phyloP scores from a whole-genome alignment of 2,797 vertebrate genomes.

The Agapornis canus region DNA sequence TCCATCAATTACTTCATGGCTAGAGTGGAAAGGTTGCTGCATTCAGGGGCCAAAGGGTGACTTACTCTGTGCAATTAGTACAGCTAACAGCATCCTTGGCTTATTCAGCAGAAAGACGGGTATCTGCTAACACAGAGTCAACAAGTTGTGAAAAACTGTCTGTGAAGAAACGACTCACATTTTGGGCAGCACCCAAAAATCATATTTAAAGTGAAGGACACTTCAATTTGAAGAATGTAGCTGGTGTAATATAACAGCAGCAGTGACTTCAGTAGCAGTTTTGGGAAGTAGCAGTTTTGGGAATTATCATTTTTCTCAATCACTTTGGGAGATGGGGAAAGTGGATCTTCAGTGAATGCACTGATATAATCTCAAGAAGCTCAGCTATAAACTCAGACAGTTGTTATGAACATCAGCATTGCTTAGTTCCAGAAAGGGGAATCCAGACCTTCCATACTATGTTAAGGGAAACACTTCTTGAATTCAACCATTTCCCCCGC shows the following conservation, averaged over 20 bases:
- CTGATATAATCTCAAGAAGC: background rate
- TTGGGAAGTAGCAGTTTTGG: background rate
- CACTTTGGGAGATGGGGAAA: background rate
- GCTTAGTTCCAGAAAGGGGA: background rate
- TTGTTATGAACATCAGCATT: background rate
- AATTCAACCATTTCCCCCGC: background rate
- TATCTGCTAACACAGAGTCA: conserved; percentile 35
- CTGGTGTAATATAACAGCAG: background rate
- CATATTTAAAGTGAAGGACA: conserved; percentile 5
- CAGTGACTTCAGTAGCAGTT: background rate
- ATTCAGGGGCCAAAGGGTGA: background rate
- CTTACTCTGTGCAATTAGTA: conserved; percentile 12
- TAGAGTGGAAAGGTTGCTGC: conserved; percentile 11
- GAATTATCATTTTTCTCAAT: background rate
- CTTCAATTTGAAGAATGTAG: background rate
- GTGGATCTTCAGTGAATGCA: background rate
- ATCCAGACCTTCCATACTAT: background rate
- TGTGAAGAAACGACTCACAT: background rate
- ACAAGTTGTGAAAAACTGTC: conserved; percentile 8
- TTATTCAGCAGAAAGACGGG: background rate
- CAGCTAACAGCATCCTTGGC: background rate
- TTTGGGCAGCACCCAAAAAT: conserved; percentile 7
- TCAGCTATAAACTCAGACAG: background rate
- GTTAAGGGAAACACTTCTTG: background rate
- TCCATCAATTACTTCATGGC: conserved; percentile 45